Conservation (phyloP, 2,113 vertebrate genomes). For the Triplophysa rosa region DNA sequence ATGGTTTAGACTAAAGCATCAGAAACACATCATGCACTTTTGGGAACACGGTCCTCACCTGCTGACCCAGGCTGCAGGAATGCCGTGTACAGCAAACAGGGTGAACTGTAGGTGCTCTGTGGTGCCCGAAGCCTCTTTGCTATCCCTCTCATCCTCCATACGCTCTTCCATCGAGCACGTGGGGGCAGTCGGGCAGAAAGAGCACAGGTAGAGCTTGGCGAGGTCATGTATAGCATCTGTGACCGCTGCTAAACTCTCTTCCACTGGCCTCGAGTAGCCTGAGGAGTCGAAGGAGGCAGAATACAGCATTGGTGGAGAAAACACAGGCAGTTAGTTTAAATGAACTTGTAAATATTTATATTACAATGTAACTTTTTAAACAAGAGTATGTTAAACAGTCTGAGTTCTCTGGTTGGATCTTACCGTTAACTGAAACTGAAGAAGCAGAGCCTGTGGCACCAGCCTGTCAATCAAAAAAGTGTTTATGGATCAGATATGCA, state of each 20-base stretch:
- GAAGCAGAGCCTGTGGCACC: conserved; percentile 65
- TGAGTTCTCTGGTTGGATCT: conserved; percentile 17
- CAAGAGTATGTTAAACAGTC: neutral
- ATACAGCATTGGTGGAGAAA: no score
- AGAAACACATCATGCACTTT: neutral
- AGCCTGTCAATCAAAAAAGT: conserved; percentile 66
- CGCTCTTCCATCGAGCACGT: conserved; percentile 43
- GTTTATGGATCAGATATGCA: neutral
- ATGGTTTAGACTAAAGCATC: neutral
- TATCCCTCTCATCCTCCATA: conserved; percentile 53
- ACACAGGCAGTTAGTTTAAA: neutral
- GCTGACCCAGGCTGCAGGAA: conserved; percentile 87
- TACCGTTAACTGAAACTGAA: conserved; percentile 67
- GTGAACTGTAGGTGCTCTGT: conserved; percentile 94
- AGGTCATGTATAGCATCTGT: conserved; percentile 85
- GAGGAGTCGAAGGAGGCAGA: conserved; percentile 18
- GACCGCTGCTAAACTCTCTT: conserved; percentile 77
- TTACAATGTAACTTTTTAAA: no score
- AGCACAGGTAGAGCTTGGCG: conserved; percentile 81
- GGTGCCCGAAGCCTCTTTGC: conserved; percentile 84
- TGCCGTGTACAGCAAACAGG: conserved; percentile 89
- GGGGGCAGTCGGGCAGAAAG: conserved; percentile 69
- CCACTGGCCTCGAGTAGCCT: conserved; percentile 74
- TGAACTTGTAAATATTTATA: no score
- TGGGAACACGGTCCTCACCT: conserved; percentile 72